Conservation (phyloP, 2,113 vertebrate genomes). For the Prietella phreatophila region DNA sequence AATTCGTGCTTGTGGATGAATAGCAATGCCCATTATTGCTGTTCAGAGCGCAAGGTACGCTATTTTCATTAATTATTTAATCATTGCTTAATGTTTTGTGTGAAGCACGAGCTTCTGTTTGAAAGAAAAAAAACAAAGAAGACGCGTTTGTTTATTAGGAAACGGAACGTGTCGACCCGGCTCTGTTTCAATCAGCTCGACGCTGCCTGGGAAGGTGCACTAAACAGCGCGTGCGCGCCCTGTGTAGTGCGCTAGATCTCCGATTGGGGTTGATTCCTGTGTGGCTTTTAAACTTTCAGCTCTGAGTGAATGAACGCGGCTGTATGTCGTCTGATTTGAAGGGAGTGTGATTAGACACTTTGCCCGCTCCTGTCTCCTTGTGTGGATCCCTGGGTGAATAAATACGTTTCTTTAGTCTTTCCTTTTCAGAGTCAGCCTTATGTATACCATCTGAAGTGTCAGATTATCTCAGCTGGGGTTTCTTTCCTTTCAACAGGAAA, state of each 20-base stretch:
- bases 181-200: background rate
- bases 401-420: background rate
- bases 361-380: background rate
- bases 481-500: slow-evolving; percentile 39
- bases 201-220: background rate
- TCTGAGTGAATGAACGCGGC: background rate
- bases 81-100: background rate
- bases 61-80: too few species aligned
- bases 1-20: background rate
- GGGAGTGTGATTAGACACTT: background rate
- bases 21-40: background rate
- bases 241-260: background rate
- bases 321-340: background rate
- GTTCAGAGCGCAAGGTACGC: rapidly evolving
- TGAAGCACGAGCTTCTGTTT: background rate
- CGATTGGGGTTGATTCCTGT: background rate
- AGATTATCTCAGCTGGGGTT: slow-evolving; percentile 4
- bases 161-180: background rate
- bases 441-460: slow-evolving; percentile 36
- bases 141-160: background rate
- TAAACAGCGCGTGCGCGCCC: background rate
- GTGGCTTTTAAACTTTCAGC: background rate
- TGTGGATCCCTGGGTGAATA: background rate
- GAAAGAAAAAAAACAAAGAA: background rate
- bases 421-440: background rate